Conservation (phyloP, 2,888 invertebrate species). For the Drepana falcataria region DNA sequence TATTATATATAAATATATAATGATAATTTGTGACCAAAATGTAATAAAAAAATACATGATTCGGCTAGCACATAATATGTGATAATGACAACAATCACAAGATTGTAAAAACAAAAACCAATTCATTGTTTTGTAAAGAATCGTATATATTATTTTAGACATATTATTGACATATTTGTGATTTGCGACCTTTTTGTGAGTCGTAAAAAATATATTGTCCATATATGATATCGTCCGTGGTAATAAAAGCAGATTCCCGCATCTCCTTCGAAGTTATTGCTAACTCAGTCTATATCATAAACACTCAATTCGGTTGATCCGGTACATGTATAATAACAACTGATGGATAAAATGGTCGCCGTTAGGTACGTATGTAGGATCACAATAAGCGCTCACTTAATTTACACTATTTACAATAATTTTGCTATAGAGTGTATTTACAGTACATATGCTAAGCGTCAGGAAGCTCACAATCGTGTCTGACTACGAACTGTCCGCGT, state of each 20-base stretch:
- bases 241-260: neutral
- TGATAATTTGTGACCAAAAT: conserved; percentile 46
- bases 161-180: neutral
- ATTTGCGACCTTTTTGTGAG: neutral
- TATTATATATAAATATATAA: conserved; percentile 23
- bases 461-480: conserved; percentile 26
- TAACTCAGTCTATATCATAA: neutral
- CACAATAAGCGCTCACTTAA: conserved; percentile 28
- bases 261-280: neutral
- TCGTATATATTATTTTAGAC: neutral
- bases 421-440: conserved; percentile 46
- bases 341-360: conserved; percentile 27
- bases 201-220: too few relatives aligned
- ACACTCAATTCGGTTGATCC: neutral
- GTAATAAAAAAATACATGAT: conserved; percentile 42
- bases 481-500: conserved; percentile 72
- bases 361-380: conserved; percentile 33
- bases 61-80: conserved; percentile 9
- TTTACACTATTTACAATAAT: conserved; percentile 28
- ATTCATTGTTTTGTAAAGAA: conserved; percentile 7
- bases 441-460: conserved; percentile 45
- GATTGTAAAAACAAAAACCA: conserved; percentile 16
- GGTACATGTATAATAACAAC: conserved; percentile 6
- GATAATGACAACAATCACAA: conserved; percentile 13
- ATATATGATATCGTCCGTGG: neutral